phyloP scores from a whole-genome alignment of 2,113 vertebrate genomes.

The Oncorhynchus mykiss region DNA sequence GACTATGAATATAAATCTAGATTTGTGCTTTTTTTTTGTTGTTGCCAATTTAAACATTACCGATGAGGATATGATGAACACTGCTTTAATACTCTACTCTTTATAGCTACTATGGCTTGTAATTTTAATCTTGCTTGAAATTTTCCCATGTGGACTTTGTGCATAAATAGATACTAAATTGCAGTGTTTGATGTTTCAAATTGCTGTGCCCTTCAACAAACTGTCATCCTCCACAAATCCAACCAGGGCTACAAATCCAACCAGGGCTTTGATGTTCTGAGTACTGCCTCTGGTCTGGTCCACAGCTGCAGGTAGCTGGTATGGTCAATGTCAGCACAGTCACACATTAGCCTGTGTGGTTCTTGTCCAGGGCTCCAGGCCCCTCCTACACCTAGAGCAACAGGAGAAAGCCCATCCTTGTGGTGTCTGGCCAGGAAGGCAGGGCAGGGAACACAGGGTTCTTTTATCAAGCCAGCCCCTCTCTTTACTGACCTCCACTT shows the following conservation, averaged over 20 bases:
- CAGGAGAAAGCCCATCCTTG: conserved; percentile 71
- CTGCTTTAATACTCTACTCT: conserved; percentile 9
- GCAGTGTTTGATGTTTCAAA: conserved; percentile 54
- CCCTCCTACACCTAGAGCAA: conserved; percentile 53
- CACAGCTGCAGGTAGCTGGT: conserved; percentile 1
- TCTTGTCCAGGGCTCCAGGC: conserved; percentile 36
- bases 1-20: too few species aligned
- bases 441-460: conserved; percentile 68
- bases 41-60: neutral
- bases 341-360: conserved; percentile 51
- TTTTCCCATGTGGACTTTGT: conserved; percentile 13
- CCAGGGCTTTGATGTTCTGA: conserved; percentile 44
- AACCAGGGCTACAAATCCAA: conserved; percentile 3
- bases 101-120: conserved; percentile 17
- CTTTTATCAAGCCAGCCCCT: conserved; percentile 67
- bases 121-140: conserved; percentile 31
- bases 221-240: conserved; percentile 5
- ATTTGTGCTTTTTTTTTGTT: neutral
- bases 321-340: conserved; percentile 39
- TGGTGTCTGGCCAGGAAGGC: conserved; percentile 65
- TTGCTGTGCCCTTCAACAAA: conserved; percentile 52
- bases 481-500: conserved; percentile 46
- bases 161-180: conserved; percentile 62
- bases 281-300: conserved; percentile 16
- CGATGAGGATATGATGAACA: neutral